Conservation (phyloP, 2,888 invertebrate genomes). For the Hololepta plana region DNA sequence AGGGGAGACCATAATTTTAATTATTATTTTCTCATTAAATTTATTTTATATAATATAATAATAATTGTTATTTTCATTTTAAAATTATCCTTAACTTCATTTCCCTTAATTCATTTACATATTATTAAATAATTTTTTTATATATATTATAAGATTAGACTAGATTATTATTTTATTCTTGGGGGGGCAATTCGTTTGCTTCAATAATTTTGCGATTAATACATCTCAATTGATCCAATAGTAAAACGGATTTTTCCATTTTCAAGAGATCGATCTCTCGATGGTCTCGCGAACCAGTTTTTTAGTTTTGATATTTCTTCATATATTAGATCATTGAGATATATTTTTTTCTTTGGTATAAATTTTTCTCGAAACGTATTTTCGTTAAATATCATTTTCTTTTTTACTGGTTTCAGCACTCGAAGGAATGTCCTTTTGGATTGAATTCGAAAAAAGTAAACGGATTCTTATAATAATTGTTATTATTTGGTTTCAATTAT, state of each 20-base stretch:
- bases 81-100: conserved; percentile 2
- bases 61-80: conserved; percentile 3
- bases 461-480: conserved; percentile 6
- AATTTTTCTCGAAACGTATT: no score
- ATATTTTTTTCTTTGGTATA: no score
- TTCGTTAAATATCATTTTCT: no score
- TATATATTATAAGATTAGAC: conserved; percentile 7
- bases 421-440: conserved; percentile 8
- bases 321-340: no score
- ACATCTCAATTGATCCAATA: no score
- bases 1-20: conserved; percentile 17
- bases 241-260: no score
- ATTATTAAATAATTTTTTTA: conserved; percentile 2
- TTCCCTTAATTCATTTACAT: conserved; percentile 1
- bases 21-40: conserved; percentile 9
- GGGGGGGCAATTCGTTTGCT: no score
- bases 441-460: no score
- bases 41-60: conserved; percentile 8
- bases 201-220: no score
- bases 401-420: conserved; percentile 7
- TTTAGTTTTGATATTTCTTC: no score
- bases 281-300: no score
- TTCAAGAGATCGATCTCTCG: no score
- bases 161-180: conserved; percentile 8
- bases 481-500: conserved; percentile 20